These are phyloP conservation scores for Ylistrum balloti DNA, from an alignment of 1,140 invertebrate species.

Conservation along the genomic window DNA sequence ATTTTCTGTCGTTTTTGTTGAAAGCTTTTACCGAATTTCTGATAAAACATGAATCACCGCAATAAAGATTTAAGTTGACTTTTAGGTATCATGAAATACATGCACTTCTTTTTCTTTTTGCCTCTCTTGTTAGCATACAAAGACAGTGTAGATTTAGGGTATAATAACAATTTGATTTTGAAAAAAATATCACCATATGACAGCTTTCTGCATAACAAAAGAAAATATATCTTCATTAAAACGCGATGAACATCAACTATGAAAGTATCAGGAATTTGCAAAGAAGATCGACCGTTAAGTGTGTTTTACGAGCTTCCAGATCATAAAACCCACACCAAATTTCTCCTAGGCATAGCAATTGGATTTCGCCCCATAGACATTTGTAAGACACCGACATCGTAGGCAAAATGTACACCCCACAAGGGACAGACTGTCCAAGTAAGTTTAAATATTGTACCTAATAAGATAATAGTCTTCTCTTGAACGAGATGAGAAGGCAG, in stretches of 20 bases:
- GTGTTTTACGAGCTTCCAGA: neutral
- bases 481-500: constrained; percentile 57
- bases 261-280: neutral
- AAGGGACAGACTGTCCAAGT: constrained; percentile 60
- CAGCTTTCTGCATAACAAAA: neutral
- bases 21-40: too few species aligned
- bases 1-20: too few species aligned
- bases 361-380: neutral
- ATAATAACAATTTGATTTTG: too few species aligned
- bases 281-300: neutral
- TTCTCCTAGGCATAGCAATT: neutral
- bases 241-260: neutral
- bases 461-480: constrained; percentile 63
- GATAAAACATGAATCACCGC: too few species aligned
- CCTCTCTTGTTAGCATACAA: too few species aligned
- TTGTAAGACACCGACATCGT: constrained; percentile 12
- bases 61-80: too few species aligned
- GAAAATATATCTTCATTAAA: neutral
- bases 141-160: too few species aligned
- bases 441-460: constrained; percentile 62
- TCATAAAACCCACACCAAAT: neutral
- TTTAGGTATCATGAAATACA: too few species aligned
- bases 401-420: constrained; percentile 39
- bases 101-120: too few species aligned
- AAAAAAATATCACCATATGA: neutral